Conservation (phyloP, 53 echinoderm and acorn worm species). For the Pentamera pediparva region DNA sequence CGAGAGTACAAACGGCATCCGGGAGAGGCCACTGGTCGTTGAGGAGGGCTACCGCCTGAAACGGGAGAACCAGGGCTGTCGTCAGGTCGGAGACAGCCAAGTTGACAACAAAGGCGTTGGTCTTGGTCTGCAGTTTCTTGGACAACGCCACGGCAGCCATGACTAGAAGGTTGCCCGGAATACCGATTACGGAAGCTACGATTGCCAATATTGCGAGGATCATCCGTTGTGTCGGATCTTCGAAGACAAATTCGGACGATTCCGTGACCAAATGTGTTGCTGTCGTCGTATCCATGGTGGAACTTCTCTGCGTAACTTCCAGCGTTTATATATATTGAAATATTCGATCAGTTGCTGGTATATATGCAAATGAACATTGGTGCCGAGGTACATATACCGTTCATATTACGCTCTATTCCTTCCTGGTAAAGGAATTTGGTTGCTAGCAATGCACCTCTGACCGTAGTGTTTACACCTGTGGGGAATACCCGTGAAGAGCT, state of each 20-base stretch:
- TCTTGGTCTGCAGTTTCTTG: slow-evolving; percentile 48
- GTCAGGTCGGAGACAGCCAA: slow-evolving; percentile 54
- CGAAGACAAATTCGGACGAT: too few relatives aligned
- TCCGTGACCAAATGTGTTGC: not conserved
- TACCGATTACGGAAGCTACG: slow-evolving; percentile 36
- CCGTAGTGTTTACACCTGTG: too few relatives aligned
- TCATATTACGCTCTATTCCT: too few relatives aligned
- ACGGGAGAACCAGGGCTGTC: slow-evolving; percentile 30
- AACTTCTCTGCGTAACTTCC: not conserved
- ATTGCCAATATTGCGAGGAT: slow-evolving; percentile 23
- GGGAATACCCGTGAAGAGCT: too few relatives aligned
- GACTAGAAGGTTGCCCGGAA: slow-evolving; percentile 51
- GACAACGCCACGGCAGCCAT: slow-evolving; percentile 48
- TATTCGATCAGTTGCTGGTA: not conserved
- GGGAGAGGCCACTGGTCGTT: slow-evolving; percentile 46
- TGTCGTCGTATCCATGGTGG: not conserved
- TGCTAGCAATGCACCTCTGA: too few relatives aligned
- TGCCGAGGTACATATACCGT: too few relatives aligned
- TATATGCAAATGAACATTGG: too few relatives aligned
- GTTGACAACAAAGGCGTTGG: slow-evolving; percentile 67
- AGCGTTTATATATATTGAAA: not conserved
- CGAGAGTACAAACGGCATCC: slow-evolving; percentile 39
- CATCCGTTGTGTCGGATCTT: slow-evolving; percentile 23
- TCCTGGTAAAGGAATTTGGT: too few relatives aligned
- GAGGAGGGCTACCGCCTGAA: slow-evolving; percentile 37